These are phyloP conservation scores for Vesta saturnalis DNA, from an alignment of 2,888 invertebrate genomes.

Conservation along the genomic window DNA sequence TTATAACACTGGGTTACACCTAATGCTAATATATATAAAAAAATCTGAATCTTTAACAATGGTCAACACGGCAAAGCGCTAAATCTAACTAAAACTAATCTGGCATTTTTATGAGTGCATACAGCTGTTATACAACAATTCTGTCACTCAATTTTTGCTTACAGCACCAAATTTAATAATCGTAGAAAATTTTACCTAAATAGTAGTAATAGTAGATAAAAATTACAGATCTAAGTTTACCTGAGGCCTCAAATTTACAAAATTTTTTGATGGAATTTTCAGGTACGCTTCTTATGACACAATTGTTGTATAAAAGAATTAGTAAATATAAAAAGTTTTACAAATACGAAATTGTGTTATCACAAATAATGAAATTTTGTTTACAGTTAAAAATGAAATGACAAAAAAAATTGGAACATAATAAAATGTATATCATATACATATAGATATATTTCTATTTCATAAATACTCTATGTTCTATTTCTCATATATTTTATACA, in stretches of 20 bases:
- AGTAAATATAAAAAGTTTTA: slow-evolving; percentile 16
- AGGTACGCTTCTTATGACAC: slow-evolving; percentile 10
- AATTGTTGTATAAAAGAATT: slow-evolving; percentile 15
- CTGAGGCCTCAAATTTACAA: slow-evolving; percentile 10
- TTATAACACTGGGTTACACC: slow-evolving; percentile 55
- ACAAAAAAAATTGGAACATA: slow-evolving; percentile 11
- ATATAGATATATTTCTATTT: slow-evolving; percentile 57
- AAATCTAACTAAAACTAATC: slow-evolving; percentile 59
- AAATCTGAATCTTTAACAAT: slow-evolving; percentile 55
- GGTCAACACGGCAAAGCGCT: slow-evolving; percentile 53
- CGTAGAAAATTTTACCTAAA: slow-evolving; percentile 5
- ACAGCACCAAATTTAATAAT: slow-evolving; percentile 1
- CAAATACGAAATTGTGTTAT: slow-evolving; percentile 20
- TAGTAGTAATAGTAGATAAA: slow-evolving; percentile 3
- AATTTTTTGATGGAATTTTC: slow-evolving; percentile 7
- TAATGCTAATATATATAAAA: slow-evolving; percentile 43
- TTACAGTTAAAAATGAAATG: slow-evolving; percentile 27
- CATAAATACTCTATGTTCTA: slow-evolving; percentile 61
- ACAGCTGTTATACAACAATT: slow-evolving; percentile 34
- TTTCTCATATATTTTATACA: slow-evolving; percentile 62
- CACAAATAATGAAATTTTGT: slow-evolving; percentile 32
- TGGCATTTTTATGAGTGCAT: slow-evolving; percentile 52
- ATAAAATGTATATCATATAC: slow-evolving; percentile 43
- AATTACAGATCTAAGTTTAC: slow-evolving; percentile 22
- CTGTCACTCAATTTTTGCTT: slow-evolving; percentile 20